A percentile compares a stretch with the other conserved stretches of the same genome.
phyloP scores from a whole-genome alignment of 2,888 invertebrate genomes.

The Stenurella melanura region DNA sequence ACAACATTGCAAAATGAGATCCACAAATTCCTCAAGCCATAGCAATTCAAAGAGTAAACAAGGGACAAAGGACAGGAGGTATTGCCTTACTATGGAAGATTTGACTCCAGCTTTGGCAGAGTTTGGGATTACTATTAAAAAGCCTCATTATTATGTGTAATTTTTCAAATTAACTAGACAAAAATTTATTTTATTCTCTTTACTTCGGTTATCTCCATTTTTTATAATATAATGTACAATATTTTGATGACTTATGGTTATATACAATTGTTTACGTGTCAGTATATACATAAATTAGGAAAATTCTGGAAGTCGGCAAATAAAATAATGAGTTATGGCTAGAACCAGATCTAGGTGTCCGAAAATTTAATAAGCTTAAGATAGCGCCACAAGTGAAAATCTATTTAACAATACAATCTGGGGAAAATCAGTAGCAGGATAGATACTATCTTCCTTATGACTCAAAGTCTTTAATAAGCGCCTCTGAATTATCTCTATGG shows the following conservation, averaged over 20 bases:
- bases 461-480: no score
- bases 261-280: background rate
- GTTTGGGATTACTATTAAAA: conserved; percentile 95
- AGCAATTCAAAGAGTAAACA: conserved; percentile 76
- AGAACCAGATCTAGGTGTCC: no score
- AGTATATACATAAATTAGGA: no score
- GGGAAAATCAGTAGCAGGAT: no score
- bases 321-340: no score
- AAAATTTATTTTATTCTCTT: background rate
- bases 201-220: background rate
- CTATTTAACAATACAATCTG: no score
- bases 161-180: background rate
- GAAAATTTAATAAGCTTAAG: no score
- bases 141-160: conserved; percentile 91
- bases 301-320: no score
- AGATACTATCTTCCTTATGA: no score
- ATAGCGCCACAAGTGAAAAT: no score
- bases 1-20: conserved; percentile 96
- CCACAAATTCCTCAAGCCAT: conserved; percentile 82
- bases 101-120: conserved; percentile 94
- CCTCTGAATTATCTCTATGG: no score
- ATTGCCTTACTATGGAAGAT: conserved; percentile 96
- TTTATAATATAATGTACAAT: background rate
- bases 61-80: conserved; percentile 84
- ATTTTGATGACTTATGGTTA: background rate